These are phyloP conservation scores for Chrysemys picta DNA, from an alignment of 2,113 vertebrate genomes.

Conservation along the genomic window DNA sequence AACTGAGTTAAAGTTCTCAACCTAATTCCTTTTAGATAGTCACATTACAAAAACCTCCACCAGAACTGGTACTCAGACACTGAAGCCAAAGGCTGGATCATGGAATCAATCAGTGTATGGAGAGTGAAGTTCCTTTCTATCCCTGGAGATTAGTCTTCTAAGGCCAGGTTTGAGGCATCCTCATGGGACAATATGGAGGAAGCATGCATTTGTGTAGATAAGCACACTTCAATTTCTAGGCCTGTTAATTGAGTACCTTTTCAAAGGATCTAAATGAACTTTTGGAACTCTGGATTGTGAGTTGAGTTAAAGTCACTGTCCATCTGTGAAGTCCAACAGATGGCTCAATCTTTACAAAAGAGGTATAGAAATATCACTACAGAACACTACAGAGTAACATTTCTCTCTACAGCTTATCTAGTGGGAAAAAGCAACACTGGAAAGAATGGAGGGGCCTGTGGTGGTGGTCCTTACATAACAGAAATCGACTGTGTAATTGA, in stretches of 20 bases:
- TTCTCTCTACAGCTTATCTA: background rate
- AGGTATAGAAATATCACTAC: background rate
- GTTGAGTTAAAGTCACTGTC: background rate
- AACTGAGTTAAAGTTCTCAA: background rate
- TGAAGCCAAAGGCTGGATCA: conserved; percentile 49
- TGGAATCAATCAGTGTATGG: background rate
- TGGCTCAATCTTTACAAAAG: background rate
- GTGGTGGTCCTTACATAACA: background rate
- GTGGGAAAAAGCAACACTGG: background rate
- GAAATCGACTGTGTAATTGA: background rate
- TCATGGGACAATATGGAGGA: background rate
- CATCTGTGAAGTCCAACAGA: background rate
- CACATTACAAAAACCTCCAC: background rate
- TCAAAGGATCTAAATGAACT: background rate
- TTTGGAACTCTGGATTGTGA: too few species aligned
- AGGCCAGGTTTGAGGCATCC: background rate
- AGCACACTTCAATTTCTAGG: background rate
- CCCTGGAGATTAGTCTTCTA: conserved; percentile 11
- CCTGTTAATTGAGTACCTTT: background rate
- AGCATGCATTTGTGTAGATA: background rate
- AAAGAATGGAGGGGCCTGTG: background rate
- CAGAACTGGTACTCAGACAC: background rate
- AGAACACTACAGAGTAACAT: background rate
- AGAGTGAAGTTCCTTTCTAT: conserved; percentile 17
- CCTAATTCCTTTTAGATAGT: background rate